Evolutionary conservation across 2,888 invertebrate species (phyloP).

Genomic region (Dioctria linearis): DNA sequence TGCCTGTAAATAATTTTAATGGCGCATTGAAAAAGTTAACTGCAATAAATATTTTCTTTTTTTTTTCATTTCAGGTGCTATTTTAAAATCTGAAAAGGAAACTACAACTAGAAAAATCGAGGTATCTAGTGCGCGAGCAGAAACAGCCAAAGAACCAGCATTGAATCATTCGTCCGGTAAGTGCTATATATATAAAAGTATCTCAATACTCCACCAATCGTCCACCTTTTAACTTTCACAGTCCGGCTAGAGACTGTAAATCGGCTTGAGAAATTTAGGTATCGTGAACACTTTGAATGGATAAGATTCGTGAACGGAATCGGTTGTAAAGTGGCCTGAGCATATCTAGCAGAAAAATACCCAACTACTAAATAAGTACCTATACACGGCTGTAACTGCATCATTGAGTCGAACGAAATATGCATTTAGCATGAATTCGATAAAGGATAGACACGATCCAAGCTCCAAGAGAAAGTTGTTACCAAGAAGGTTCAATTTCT

Average conservation of each 20-base stretch:
- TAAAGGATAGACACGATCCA: background rate
- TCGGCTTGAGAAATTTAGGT: background rate
- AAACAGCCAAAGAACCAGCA: slow-evolving; percentile 19
- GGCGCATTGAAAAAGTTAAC: background rate
- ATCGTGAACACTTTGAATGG: slow-evolving; percentile 10
- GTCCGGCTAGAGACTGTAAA: background rate
- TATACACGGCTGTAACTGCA: background rate
- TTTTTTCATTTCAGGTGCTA: slow-evolving; percentile 36
- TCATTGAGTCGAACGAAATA: background rate
- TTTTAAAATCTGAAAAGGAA: slow-evolving; percentile 20
- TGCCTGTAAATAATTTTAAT: background rate
- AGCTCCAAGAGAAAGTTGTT: slow-evolving; percentile 22
- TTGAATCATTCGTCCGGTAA: slow-evolving; percentile 19
- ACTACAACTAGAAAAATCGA: slow-evolving; percentile 11
- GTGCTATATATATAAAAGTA: background rate
- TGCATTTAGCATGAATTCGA: slow-evolving; percentile 1
- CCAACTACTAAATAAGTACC: too few relatives aligned
- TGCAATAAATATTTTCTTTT: slow-evolving; percentile 10
- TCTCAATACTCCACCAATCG: background rate
- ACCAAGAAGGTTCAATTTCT: slow-evolving; percentile 31
- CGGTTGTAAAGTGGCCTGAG: background rate
- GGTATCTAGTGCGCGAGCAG: slow-evolving; percentile 7
- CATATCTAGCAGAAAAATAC: background rate
- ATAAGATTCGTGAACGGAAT: slow-evolving; percentile 12
- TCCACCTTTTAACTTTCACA: slow-evolving; percentile 41